A percentile compares a stretch with the other conserved stretches of the same genome.
phyloP scores from a whole-genome alignment of 2,797 vertebrate genomes.

The Mico argentatus region DNA sequence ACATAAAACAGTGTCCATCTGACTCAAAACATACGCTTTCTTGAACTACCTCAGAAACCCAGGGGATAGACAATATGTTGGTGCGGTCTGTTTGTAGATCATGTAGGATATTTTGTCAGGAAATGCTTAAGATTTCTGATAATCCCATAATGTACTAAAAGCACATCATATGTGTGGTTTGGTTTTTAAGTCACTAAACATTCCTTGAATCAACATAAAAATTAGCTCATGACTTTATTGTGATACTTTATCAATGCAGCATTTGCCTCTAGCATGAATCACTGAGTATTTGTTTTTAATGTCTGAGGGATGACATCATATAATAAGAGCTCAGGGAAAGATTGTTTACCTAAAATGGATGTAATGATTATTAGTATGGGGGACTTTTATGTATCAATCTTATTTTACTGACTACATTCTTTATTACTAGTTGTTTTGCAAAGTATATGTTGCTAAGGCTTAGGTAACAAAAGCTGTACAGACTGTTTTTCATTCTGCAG shows the following conservation, averaged over 20 bases:
- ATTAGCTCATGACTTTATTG: conserved; percentile 6
- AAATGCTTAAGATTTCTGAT: neutral
- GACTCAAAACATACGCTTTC: neutral
- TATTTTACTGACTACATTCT: conserved; percentile 32
- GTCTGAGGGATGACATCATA: conserved; percentile 5
- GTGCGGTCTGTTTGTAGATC: neutral
- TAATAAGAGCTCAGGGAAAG: conserved; percentile 36
- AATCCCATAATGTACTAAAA: neutral
- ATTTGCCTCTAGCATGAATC: neutral
- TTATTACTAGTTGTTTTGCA: conserved; percentile 38
- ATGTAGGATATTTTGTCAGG: neutral
- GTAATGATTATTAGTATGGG: neutral
- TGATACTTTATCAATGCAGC: neutral
- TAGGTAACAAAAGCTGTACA: conserved; percentile 60
- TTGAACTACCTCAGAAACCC: neutral
- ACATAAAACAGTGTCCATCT: neutral
- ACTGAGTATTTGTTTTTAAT: conserved; percentile 40
- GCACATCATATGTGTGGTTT: neutral
- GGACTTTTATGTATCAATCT: neutral
- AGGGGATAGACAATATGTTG: neutral
- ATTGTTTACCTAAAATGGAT: neutral
- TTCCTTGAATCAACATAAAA: conserved; percentile 49
- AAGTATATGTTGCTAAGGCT: conserved; percentile 52
- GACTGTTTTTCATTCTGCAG: conserved; percentile 42
- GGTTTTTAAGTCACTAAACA: neutral